These are phyloP conservation scores for Heliornis fulica DNA, from an alignment of 2,113 vertebrate genomes.

Conservation along the genomic window DNA sequence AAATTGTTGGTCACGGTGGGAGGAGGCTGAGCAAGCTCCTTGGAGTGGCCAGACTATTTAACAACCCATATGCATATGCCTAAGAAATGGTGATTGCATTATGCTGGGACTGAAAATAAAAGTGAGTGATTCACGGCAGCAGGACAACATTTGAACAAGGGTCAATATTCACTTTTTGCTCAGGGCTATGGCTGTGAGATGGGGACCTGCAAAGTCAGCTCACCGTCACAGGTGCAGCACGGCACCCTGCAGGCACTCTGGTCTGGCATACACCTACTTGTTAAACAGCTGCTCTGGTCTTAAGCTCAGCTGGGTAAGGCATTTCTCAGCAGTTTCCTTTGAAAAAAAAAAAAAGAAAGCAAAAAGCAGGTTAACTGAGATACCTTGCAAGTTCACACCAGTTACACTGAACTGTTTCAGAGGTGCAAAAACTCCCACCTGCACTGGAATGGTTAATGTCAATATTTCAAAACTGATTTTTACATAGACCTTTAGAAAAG, in stretches of 20 bases:
- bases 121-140: background rate
- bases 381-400: background rate
- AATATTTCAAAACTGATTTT: background rate
- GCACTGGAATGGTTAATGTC: background rate
- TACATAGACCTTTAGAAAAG: background rate
- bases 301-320: background rate
- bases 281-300: background rate
- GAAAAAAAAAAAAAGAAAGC: too few relatives aligned
- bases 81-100: background rate
- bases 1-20: background rate
- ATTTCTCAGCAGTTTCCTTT: background rate
- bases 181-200: background rate
- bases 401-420: background rate
- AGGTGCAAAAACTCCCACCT: background rate
- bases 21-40: background rate
- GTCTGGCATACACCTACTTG: background rate
- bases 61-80: too few relatives aligned
- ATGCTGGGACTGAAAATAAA: background rate
- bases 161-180: background rate
- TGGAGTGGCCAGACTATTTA: background rate
- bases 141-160: background rate
- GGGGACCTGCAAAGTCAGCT: background rate
- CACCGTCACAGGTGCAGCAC: fast-evolving
- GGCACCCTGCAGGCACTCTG: background rate
- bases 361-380: background rate